phyloP scores from a whole-genome alignment of 1,140 invertebrate genomes.

The Lepidurus couesii region DNA sequence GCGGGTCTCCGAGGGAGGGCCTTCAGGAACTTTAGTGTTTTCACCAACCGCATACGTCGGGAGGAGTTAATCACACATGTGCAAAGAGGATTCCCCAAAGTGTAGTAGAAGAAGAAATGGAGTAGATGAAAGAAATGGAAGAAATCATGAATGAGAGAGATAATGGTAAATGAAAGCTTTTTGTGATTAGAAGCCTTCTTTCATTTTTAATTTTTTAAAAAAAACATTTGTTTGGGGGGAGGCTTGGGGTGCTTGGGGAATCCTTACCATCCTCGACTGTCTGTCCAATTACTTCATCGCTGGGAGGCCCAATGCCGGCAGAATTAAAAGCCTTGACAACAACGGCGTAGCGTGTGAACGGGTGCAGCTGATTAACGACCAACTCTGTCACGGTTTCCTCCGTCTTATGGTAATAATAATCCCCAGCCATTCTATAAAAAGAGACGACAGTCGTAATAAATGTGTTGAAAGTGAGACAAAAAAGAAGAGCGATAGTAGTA shows the following conservation, averaged over 20 bases:
- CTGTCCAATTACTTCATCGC: conserved; percentile 68
- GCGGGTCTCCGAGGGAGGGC: conserved; percentile 62
- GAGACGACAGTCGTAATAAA: not conserved
- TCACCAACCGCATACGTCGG: not conserved
- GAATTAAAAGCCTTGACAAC: conserved; percentile 90
- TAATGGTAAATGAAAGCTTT: not conserved
- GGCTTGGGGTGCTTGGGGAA: not conserved
- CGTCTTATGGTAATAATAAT: conserved; percentile 20
- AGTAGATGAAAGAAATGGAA: not conserved
- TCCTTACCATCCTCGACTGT: conserved; percentile 70
- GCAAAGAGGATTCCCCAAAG: not conserved
- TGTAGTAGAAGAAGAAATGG: not conserved
- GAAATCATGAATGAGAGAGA: not conserved
- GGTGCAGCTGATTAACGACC: conserved; percentile 52
- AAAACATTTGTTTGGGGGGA: no score
- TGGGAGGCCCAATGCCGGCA: conserved; percentile 78
- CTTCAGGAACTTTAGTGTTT: conserved; percentile 54
- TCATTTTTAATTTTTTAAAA: not conserved
- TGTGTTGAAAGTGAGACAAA: not conserved
- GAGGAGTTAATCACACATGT: not conserved
- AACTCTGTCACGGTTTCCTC: conserved; percentile 14
- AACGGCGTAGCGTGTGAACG: conserved; percentile 80
- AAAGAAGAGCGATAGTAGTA: no score
- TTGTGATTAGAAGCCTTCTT: not conserved
- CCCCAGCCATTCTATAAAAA: not conserved